Evolutionary conservation across 2,888 invertebrate species (phyloP).

Genomic region (Archips crataeganus): DNA sequence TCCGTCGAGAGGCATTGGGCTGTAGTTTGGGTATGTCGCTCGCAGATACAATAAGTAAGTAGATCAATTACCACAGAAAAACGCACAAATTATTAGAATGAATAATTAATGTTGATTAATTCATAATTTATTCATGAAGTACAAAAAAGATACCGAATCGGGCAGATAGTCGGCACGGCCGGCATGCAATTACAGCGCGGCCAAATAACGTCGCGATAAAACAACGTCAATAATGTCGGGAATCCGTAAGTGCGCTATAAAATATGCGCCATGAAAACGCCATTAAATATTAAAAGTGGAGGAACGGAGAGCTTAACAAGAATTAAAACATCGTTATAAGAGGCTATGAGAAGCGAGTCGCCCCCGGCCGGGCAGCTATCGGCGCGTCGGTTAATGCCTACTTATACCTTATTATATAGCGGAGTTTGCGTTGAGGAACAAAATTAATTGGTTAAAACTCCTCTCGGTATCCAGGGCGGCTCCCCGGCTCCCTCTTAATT

Average conservation of each 20-base stretch:
- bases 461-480: conserved; percentile 86
- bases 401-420: conserved; percentile 86
- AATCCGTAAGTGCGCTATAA: conserved; percentile 83
- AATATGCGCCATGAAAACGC: conserved; percentile 84
- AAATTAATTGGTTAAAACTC: conserved; percentile 87
- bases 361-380: conserved; percentile 82
- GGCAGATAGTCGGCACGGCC: conserved; percentile 12
- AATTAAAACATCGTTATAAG: conserved; percentile 85
- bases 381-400: conserved; percentile 85
- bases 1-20: no score
- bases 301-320: conserved; percentile 86
- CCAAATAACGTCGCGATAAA: conserved; percentile 70
- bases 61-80: no score
- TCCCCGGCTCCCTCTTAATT: conserved; percentile 80
- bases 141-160: not conserved
- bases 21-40: no score
- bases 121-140: not conserved
- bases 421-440: conserved; percentile 87
- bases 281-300: conserved; percentile 86
- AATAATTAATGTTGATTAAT: not conserved
- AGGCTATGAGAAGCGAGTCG: conserved; percentile 75
- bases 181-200: conserved; percentile 50
- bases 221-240: conserved; percentile 77
- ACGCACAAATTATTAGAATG: no score
- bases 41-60: no score